Base-by-base conservation (phyloP, 2,113 vertebrate species). In the Amblyopsis rosae region DNA sequence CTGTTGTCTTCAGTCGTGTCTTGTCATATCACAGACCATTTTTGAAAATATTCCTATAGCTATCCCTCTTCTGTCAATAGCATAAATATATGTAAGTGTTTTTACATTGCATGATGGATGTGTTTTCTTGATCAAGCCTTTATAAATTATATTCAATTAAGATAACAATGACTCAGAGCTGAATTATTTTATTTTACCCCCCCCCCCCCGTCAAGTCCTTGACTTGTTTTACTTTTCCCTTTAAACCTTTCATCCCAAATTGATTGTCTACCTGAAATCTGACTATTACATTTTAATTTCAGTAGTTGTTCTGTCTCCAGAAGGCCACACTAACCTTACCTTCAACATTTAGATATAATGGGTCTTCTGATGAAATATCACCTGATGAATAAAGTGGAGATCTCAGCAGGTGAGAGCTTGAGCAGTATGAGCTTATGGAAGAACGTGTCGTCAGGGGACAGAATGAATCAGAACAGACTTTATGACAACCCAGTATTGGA, bases 161-260 rank as follows among this genome's bases (percentile, higher is more conserved):
- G 26, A 26, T 26, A 26, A 26, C 26, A 26, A 26, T 26, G 26
- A 26, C 26, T 26, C 26, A 26, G 26, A 26, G 2, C 2, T 26
- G 26, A 26, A 26, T 26, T 26, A 26, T 2, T 26, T 26, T 26
- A 26, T 26, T 26, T 26, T 26, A 26, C n/a, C n/a, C 17, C 47
- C 12, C 16, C 13, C 4, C 12, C 13, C 6, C 45, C n/a, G 5
- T 47, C 45, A 15, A 51, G 13, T 67, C 63, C 46, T 10, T 55
- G 58, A 76, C 71, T 72, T 75, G 72, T 79, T 67, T 59, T 53
- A 12, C 54, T 35, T 51, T 64, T 51, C 51, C 59, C 70, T 69
- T 26, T 33, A 54, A 57, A 65, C 54, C 41, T 59, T 70, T 74
- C 56, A 49, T 76, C 16, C 57, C 71, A 17, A 9, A 13, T 62